Evolutionary conservation across 2,888 invertebrate species (phyloP).

Genomic region (Mechanitis mazaeus): DNA sequence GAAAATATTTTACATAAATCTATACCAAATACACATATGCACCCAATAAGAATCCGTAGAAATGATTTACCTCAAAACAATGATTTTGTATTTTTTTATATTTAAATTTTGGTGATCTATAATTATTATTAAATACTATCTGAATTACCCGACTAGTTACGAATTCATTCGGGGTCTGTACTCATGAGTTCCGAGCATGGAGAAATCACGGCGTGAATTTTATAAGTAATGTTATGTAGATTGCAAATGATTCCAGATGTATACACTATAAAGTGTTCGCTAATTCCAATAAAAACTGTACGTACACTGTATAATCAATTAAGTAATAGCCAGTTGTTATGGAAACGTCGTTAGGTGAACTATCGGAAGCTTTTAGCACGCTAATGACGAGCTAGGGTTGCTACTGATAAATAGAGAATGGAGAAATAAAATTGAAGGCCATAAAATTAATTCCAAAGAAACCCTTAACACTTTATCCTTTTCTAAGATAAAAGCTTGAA

Average conservation of each 20-base stretch:
- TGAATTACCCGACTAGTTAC: too few species aligned
- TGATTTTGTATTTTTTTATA: too few species aligned
- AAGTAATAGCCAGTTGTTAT: slow-evolving; percentile 11
- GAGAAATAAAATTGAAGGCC: slow-evolving; percentile 9
- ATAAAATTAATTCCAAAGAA: slow-evolving; percentile 5
- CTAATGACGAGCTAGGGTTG: slow-evolving; percentile 44
- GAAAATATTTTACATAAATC: too few species aligned
- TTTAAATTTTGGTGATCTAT: too few species aligned
- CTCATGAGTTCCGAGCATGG: too few species aligned
- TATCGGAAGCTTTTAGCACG: slow-evolving; percentile 38
- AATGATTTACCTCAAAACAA: too few species aligned
- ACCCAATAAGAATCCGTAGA: too few species aligned
- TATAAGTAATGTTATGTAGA: too few species aligned
- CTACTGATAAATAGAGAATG: slow-evolving; percentile 15
- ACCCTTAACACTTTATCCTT: neutral
- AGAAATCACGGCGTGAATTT: too few species aligned
- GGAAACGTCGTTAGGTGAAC: slow-evolving; percentile 39
- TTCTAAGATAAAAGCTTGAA: neutral
- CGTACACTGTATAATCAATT: slow-evolving; percentile 1
- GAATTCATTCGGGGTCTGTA: too few species aligned
- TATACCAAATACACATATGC: too few species aligned
- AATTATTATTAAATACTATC: too few species aligned
- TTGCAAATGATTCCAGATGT: neutral
- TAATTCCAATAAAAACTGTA: neutral
- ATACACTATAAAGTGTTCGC: neutral